phyloP scores from a whole-genome alignment of 2,113 vertebrate species.

The Neodon shergylaensis region DNA sequence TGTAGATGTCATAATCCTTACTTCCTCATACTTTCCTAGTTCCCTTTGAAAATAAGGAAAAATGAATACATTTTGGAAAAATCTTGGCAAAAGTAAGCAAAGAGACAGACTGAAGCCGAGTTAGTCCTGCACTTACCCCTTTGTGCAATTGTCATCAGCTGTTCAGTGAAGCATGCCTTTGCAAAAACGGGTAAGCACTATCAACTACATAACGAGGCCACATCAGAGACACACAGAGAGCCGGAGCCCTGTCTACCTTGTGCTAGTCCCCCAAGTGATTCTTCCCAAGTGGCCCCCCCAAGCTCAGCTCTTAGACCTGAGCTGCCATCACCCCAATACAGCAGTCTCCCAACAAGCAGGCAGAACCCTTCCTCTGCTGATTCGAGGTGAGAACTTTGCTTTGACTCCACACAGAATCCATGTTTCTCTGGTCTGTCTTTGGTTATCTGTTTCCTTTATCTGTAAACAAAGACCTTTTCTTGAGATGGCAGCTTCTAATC shows the following conservation, averaged over 20 bases:
- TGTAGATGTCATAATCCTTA: neutral
- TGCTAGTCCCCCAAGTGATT: neutral
- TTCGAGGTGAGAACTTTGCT: neutral
- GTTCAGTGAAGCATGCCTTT: neutral
- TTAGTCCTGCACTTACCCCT: neutral
- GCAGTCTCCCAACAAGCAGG: neutral
- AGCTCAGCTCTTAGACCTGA: neutral
- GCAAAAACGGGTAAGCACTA: neutral
- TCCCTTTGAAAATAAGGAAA: slow-evolving; percentile 32
- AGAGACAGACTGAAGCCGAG: neutral
- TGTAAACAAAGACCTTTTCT: neutral
- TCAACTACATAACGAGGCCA: neutral
- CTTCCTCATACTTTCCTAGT: neutral
- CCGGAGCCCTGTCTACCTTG: neutral
- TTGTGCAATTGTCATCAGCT: neutral
- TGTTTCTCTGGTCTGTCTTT: neutral
- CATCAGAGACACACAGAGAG: neutral
- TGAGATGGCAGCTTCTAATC: neutral
- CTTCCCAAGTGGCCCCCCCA: too few species aligned
- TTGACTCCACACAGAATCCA: neutral
- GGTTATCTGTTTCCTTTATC: neutral
- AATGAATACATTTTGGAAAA: neutral
- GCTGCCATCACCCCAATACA: neutral
- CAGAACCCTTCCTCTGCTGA: neutral
- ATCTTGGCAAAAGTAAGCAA: neutral